Evolutionary conservation across 1,140 invertebrate genomes (phyloP), one percentile per base, ranked within the genome.

Genomic region (Adelges cooleyi): DNA sequence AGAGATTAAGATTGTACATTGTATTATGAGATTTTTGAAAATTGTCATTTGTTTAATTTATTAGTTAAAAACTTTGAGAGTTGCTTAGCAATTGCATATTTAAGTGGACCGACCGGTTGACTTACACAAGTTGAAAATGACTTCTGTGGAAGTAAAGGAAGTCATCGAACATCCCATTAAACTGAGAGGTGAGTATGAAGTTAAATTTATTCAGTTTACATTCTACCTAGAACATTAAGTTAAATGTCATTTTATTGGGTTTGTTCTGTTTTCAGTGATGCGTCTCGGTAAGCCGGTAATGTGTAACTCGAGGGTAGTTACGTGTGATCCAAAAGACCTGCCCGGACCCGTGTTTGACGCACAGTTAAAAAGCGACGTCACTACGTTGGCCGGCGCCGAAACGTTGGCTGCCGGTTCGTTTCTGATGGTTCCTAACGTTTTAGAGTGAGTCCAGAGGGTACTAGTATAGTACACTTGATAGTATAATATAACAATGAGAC

Each of bases 351-450:
- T 87, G 46, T 79, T 94, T 48, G 86, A 86, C 71, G 80, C 84
- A 70, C 85, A 86, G 69, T 76, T 88, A 42, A 84, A 87, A 71
- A 81, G 84, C 70, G 90, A 93, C 77, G 82, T 86, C 36, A 85
- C 85, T 23, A 77, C 84, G 67, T 84, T 90, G 1, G 80, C 81
- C 67, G 87, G 87, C 50, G 81, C 90, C 71, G 87, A 92, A 77
- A 86, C 86, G 2, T 80, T 95, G 68, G 84, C 87, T 10, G 79
- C 90, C 65, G 90, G 91, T 18, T 87, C 94, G 70, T 90, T 95
- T 75, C 79, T 98, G 67, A 80, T 96, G 33, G 76, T 97, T 25
- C 95, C 95, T 40, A 93, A 97, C 80, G 95, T 90, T 75, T 96
- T 97, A 80, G 93, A 86, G 93, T 77, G 85, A 83, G 72, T 82